Evolutionary conservation across 2,113 vertebrate genomes (phyloP).

Genomic region (Lophotis ruficrista): DNA sequence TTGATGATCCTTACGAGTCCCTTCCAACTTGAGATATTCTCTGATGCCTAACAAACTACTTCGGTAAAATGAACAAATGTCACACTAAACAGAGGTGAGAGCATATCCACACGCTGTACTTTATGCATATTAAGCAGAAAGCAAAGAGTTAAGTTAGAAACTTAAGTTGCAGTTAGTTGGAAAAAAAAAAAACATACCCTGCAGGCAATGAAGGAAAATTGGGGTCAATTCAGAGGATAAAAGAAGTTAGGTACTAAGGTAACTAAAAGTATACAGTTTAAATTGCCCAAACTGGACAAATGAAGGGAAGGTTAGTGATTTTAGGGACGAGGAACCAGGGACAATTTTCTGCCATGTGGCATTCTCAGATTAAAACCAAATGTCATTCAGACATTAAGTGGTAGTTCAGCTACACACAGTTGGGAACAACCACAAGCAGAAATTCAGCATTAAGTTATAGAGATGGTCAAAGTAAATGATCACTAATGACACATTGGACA

Average conservation of each 20-base stretch:
- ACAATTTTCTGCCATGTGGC: background rate
- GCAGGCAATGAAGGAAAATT: background rate
- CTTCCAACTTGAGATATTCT: background rate
- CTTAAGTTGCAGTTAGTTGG: background rate
- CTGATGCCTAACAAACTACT: background rate
- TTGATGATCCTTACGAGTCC: too few species aligned
- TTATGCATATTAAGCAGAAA: background rate
- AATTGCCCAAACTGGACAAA: background rate
- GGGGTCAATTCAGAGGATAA: background rate
- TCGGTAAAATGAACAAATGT: background rate
- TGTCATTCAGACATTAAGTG: background rate
- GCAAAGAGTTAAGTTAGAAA: background rate
- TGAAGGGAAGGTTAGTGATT: background rate
- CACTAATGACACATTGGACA: background rate
- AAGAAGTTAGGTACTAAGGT: background rate
- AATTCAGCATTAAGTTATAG: background rate
- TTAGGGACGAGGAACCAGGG: background rate
- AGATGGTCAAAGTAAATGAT: background rate
- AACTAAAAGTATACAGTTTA: background rate
- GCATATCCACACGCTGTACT: background rate
- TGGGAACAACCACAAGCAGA: background rate
- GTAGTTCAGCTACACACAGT: background rate
- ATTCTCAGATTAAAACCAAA: background rate
- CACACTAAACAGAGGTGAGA: background rate
- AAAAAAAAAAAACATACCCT: background rate